Percentiles rank a stretch among this genome's conserved stretches.
Conservation (phyloP, 2,113 vertebrate genomes). For the Chaenogobius annularis region DNA sequence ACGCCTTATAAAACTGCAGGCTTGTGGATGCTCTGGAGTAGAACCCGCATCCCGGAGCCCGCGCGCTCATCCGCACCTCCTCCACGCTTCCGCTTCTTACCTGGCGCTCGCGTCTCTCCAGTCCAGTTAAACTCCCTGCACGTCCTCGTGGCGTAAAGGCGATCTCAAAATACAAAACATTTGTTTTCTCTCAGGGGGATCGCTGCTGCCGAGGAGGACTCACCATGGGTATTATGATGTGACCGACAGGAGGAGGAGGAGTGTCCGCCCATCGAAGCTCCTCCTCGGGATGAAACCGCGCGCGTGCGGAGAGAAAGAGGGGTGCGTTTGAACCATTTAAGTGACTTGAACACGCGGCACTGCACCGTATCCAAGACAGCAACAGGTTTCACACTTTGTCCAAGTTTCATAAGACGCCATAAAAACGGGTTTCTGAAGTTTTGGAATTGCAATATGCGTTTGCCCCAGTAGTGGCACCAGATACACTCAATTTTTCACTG, state of each 20-base stretch:
- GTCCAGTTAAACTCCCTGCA: not conserved
- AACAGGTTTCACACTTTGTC: too few species aligned
- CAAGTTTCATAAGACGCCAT: too few species aligned
- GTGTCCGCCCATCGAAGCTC: not conserved
- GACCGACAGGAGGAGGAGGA: not conserved
- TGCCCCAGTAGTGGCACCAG: not conserved
- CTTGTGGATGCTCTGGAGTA: too few species aligned
- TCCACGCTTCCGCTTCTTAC: not conserved
- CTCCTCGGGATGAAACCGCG: not conserved
- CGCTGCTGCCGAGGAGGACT: not conserved
- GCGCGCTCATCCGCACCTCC: not conserved
- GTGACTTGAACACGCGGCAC: too few species aligned
- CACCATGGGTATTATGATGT: not conserved
- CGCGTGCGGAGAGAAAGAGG: too few species aligned
- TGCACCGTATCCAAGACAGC: too few species aligned
- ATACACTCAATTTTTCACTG: not conserved
- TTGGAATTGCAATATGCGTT: not conserved
- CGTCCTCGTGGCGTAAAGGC: not conserved
- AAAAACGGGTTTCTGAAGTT: not conserved
- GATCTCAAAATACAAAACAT: not conserved
- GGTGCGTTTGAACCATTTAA: too few species aligned
- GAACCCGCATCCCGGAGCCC: not conserved
- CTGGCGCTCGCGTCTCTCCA: not conserved
- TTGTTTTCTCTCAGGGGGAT: not conserved
- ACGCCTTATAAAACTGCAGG: too few species aligned